Percentiles rank a stretch among this genome's conserved stretches.
phyloP scores from a whole-genome alignment of 2,113 vertebrate genomes.

The Nematolebias whitei region DNA sequence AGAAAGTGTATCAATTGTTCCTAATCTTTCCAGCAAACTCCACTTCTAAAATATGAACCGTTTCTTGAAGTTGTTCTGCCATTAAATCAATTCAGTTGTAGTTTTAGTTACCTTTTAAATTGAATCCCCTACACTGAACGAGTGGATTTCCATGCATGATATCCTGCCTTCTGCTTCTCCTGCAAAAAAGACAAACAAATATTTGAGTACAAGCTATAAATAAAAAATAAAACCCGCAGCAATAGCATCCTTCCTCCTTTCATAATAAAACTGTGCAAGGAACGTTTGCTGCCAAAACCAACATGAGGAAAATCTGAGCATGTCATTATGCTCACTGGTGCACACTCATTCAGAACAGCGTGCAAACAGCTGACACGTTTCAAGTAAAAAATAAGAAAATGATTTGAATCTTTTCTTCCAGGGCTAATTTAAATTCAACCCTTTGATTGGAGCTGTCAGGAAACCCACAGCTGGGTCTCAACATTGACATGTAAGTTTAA shows the following conservation, averaged over 20 bases:
- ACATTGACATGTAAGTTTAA: conserved; percentile 5
- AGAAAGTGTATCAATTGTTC: no score
- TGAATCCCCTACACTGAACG: conserved; percentile 96
- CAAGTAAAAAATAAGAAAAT: conserved; percentile 25
- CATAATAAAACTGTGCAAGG: conserved; percentile 12
- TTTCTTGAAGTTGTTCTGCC: no score
- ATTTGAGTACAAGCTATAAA: background rate
- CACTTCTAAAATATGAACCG: no score
- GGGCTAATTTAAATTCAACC: conserved; percentile 59
- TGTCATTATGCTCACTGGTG: conserved; percentile 39
- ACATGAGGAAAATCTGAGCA: conserved; percentile 44
- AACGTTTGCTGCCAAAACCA: conserved; percentile 24
- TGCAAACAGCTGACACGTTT: conserved; percentile 58
- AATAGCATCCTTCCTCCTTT: conserved; percentile 14
- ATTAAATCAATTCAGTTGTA: no score
- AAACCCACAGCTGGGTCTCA: conserved; percentile 27
- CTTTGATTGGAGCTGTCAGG: conserved; percentile 33
- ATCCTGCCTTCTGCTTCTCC: conserved; percentile 95
- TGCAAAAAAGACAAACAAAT: conserved; percentile 52
- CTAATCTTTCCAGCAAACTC: no score
- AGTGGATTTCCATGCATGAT: conserved; percentile 96
- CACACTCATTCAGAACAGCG: conserved; percentile 37
- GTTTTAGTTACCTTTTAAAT: conserved; percentile 90
- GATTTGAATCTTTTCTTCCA: conserved; percentile 28
- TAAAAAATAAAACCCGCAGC: conserved; percentile 23